Percentiles rank a stretch among this genome's conserved stretches.
Conservation (phyloP, 2,113 vertebrate species). For the Percina caprodes region DNA sequence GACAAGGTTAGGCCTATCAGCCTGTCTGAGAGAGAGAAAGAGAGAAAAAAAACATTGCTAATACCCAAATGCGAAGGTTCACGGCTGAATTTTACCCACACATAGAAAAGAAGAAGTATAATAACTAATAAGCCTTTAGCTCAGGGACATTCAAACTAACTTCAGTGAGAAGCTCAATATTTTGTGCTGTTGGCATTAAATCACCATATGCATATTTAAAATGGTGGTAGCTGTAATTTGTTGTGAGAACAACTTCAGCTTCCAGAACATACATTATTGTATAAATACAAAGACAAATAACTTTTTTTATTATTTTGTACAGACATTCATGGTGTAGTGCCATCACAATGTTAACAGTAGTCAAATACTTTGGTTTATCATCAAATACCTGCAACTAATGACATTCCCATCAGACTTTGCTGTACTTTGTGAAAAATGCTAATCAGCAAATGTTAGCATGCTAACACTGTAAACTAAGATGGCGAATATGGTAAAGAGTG, state of each 20-base stretch:
- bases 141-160: constrained; percentile 67
- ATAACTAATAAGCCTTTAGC: constrained; percentile 70
- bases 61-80: constrained; percentile 68
- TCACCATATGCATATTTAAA: constrained; percentile 63
- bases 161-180: constrained; percentile 62
- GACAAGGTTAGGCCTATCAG: constrained; percentile 76
- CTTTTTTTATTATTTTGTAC: not conserved
- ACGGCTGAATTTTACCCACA: constrained; percentile 69
- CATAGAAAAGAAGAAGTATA: constrained; percentile 41
- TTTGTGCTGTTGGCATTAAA: constrained; percentile 64
- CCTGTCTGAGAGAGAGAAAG: constrained; percentile 40
- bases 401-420: not conserved
- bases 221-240: constrained; percentile 33
- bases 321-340: not conserved
- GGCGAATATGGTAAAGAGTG: not conserved
- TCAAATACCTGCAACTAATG: not conserved
- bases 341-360: not conserved
- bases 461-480: not conserved
- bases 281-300: not conserved
- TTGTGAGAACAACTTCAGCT: constrained; percentile 46
- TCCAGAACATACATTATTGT: constrained; percentile 19
- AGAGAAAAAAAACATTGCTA: constrained; percentile 39
- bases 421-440: not conserved
- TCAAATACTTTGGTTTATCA: not conserved
- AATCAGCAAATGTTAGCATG: not conserved